Base-by-base conservation (phyloP, 1,140 invertebrate species). In the Pentalonia nigronervosa region DNA sequence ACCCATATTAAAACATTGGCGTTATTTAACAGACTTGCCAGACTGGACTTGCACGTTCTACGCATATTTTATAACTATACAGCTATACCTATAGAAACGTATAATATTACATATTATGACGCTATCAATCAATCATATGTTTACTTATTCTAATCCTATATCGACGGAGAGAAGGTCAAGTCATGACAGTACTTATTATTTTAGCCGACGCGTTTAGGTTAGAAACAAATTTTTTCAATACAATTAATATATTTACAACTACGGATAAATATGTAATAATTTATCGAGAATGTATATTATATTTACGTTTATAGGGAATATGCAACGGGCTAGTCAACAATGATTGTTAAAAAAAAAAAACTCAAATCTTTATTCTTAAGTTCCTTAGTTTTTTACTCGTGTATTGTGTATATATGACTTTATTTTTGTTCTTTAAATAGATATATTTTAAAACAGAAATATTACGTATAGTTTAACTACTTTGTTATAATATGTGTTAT, bases 121-220 rank as follows among this genome's bases (percentile, higher is more conserved):
- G 60, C 86, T n/a, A 87, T 87, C 47, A 87, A 87, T 87, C 86
- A 87, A 87, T 87, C 86, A 48, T 21, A 87, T 87, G 47, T 48
- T 48, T 41, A 86, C 86, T 87, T n/a, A 25, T 87, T 87, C 47
- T 34, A 50, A 47, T 86, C 36, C 14, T 47, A 86, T 86, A 21
- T 23, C 45, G n/a, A 87, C 14, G 17, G 7, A 48, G 30, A 34
- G 86, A 87, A 87, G 86, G 86, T 87, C 30, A 48, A 87, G 47
- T 87, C 45, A 30, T 48, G 30, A 47, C 84, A 86, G 41, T 86
- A 86, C 45, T 47, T 86, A 76, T n/a, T 53, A 53, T 53, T 47
- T 30, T 20, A 41, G 23, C 25, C 41, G 9, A 9, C n/a, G 30
- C 60, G 60, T 11, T 17, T 86, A 47, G 84, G 41, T 41, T 11